Conservation (phyloP, 2,113 vertebrate genomes). For the Acrocephalus kingi region DNA sequence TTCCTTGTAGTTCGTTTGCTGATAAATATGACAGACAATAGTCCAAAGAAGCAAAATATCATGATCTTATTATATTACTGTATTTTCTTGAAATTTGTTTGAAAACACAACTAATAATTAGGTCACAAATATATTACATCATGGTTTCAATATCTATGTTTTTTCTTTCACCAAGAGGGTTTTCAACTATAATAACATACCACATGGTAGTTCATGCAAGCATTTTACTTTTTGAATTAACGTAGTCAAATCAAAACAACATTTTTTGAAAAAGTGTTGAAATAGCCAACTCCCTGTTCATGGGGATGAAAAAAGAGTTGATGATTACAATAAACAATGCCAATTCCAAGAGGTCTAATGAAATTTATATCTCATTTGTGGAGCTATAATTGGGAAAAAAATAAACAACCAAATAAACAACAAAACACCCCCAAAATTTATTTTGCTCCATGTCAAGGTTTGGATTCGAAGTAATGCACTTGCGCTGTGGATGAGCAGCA, state of each 20-base stretch:
- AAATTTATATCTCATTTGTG: background rate
- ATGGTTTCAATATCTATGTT: background rate
- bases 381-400: background rate
- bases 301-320: rapidly evolving
- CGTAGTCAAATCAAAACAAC: background rate
- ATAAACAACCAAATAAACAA: background rate
- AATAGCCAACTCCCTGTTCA: background rate
- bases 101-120: background rate
- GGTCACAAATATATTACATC: background rate
- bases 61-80: rapidly evolving
- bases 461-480: background rate
- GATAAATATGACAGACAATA: background rate
- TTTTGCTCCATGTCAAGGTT: background rate
- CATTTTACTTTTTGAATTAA: background rate
- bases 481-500: background rate
- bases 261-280: background rate
- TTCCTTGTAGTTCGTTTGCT: background rate
- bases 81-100: background rate
- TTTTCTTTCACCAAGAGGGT: background rate
- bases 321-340: background rate
- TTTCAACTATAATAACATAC: background rate
- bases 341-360: background rate
- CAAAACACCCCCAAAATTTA: background rate
- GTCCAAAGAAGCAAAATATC: background rate
- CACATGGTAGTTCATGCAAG: rapidly evolving